A percentile compares a stretch with the other conserved stretches of the same genome.
Evolutionary conservation across 2,888 invertebrate species (phyloP).

Genomic region (Agrochola circellaris): DNA sequence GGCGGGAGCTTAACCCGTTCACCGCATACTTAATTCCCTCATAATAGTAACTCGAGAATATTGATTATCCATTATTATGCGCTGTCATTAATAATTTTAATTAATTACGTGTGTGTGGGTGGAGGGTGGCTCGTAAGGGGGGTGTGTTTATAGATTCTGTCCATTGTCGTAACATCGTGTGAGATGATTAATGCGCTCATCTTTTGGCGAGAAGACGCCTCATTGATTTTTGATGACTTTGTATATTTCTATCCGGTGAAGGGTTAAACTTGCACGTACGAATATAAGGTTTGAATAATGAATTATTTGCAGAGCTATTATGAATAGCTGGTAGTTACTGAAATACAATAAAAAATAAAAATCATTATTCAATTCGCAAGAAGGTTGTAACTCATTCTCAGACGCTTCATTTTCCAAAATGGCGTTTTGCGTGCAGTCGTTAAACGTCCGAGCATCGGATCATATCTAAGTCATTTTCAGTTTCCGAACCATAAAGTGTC

Average conservation of each 20-base stretch:
- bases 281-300: slow-evolving; percentile 20
- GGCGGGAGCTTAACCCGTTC: slow-evolving; percentile 50
- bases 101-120: slow-evolving; percentile 80
- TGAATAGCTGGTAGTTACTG: slow-evolving; percentile 10
- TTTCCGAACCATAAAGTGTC: slow-evolving; percentile 90
- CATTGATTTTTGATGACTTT: slow-evolving; percentile 83
- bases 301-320: slow-evolving; percentile 8
- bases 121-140: slow-evolving; percentile 51
- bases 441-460: slow-evolving; percentile 79
- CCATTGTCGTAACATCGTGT: slow-evolving; percentile 78
- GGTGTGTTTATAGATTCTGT: slow-evolving; percentile 70
- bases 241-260: slow-evolving; percentile 63
- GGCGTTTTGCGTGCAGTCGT: slow-evolving; percentile 71
- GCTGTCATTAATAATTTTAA: slow-evolving; percentile 89
- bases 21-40: slow-evolving; percentile 60
- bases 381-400: slow-evolving; percentile 52
- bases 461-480: slow-evolving; percentile 85
- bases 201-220: slow-evolving; percentile 76
- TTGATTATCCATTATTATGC: slow-evolving; percentile 87
- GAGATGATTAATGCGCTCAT: slow-evolving; percentile 86
- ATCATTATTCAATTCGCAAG: slow-evolving; percentile 37
- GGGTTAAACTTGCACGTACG: slow-evolving; percentile 56
- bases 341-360: slow-evolving; percentile 33
- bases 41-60: slow-evolving; percentile 74
- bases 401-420: slow-evolving; percentile 67